A percentile compares a stretch with the other conserved stretches of the same genome.
Conservation (phyloP, 1,140 invertebrate genomes). For the Scaptomyza graminum region DNA sequence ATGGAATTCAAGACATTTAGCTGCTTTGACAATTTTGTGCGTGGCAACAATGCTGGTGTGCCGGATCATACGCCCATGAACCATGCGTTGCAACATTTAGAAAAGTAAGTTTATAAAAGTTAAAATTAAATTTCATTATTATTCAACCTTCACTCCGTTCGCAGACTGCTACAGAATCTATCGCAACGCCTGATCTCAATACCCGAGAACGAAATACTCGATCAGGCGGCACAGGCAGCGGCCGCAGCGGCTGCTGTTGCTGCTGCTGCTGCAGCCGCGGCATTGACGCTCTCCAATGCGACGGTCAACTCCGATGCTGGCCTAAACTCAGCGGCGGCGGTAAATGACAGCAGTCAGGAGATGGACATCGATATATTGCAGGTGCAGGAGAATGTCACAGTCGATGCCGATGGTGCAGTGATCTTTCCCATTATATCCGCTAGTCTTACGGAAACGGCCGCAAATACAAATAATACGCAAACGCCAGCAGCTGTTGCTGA, state of each 20-base stretch:
- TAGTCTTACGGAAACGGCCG: conserved; percentile 31
- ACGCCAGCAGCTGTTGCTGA: conserved; percentile 10
- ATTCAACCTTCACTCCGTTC: conserved; percentile 45
- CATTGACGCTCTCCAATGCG: conserved; percentile 66
- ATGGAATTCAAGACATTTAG: conserved; percentile 93
- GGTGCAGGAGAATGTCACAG: conserved; percentile 84
- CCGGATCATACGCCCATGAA: conserved; percentile 89
- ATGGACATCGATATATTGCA: conserved; percentile 85
- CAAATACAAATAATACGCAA: conserved; percentile 38
- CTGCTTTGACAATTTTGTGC: conserved; percentile 94
- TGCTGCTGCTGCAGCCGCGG: conserved; percentile 68
- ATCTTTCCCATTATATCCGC: conserved; percentile 61
- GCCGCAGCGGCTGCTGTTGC: conserved; percentile 72
- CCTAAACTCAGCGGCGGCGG: conserved; percentile 50
- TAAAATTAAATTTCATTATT: neutral
- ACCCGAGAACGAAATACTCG: conserved; percentile 84
- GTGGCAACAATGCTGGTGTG: conserved; percentile 89
- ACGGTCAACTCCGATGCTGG: conserved; percentile 63
- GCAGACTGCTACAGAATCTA: conserved; percentile 85
- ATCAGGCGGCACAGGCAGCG: conserved; percentile 69
- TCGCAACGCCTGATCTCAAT: conserved; percentile 85
- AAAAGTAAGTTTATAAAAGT: conserved; percentile 84
- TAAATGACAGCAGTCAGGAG: conserved; percentile 81
- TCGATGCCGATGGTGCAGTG: conserved; percentile 77
- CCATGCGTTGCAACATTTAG: conserved; percentile 88